Evolutionary conservation across 2,888 invertebrate genomes (phyloP).

Genomic region (Caenorhabditis imperialis): DNA sequence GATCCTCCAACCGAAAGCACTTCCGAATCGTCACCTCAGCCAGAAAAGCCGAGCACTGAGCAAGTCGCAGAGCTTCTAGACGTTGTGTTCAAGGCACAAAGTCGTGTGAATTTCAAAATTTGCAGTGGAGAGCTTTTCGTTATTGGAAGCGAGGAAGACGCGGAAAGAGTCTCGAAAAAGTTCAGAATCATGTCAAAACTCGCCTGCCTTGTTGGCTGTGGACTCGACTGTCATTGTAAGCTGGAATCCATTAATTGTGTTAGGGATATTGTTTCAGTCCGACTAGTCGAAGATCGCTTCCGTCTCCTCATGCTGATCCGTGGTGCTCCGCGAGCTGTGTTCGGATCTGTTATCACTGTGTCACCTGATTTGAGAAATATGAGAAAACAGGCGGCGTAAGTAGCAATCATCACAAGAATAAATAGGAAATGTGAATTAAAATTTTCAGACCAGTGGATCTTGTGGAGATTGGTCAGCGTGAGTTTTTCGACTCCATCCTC

Average conservation of each 20-base stretch:
- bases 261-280: constrained; percentile 4
- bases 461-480: not conserved
- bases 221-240: constrained; percentile 25
- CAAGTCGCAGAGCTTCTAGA: too few relatives aligned
- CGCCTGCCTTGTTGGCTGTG: constrained; percentile 19
- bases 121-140: constrained; percentile 3
- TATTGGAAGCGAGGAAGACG: not conserved
- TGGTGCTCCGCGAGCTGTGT: constrained; percentile 4
- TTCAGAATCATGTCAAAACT: constrained; percentile 20
- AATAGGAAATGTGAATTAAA: too few relatives aligned
- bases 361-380: constrained; percentile 11
- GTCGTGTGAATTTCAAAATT: too few relatives aligned
- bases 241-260: not conserved
- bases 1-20: too few relatives aligned
- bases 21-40: too few relatives aligned
- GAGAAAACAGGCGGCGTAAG: not conserved
- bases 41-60: too few relatives aligned
- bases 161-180: constrained; percentile 3
- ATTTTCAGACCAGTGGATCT: not conserved
- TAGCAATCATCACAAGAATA: too few relatives aligned
- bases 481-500: constrained; percentile 10
- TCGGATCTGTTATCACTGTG: not conserved
- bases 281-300: not conserved
- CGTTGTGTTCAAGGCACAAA: too few relatives aligned
- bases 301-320: constrained; percentile 19